Conservation (phyloP, 2,797 vertebrate species). For the Enteromius argenteus region DNA sequence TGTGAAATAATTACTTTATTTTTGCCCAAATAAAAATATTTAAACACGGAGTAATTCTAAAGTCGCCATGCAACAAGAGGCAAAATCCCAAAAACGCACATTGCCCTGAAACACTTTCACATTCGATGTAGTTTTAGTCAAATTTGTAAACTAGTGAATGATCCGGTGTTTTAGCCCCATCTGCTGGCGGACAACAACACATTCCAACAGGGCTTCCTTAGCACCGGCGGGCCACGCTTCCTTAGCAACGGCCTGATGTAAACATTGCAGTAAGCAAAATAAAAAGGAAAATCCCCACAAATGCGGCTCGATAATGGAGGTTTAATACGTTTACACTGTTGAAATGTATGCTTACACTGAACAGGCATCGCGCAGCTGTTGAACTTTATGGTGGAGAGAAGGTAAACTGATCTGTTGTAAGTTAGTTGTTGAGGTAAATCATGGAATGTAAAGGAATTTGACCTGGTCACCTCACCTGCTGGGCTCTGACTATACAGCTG, state of each 20-base stretch:
- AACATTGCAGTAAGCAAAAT: conserved; percentile 59
- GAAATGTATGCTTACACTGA: not conserved
- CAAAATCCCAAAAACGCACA: not conserved
- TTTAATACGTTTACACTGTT: not conserved
- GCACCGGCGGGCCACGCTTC: conserved; percentile 47
- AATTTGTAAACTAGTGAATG: not conserved
- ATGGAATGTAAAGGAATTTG: conserved; percentile 43
- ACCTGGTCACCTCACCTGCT: conserved; percentile 1
- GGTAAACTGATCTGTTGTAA: not conserved
- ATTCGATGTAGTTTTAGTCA: not conserved
- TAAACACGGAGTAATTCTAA: not conserved
- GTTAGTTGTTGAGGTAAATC: not conserved
- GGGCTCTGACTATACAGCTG: not conserved
- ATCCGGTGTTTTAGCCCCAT: conserved; percentile 61
- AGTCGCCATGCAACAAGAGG: not conserved
- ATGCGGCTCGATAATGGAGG: not conserved
- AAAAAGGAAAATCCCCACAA: conserved; percentile 28
- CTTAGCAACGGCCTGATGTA: conserved; percentile 66
- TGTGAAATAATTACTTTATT: not conserved
- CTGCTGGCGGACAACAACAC: conserved; percentile 58
- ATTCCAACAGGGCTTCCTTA: conserved; percentile 33
- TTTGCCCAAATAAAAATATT: not conserved
- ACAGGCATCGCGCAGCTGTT: conserved; percentile 4
- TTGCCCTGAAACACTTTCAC: too few relatives aligned
- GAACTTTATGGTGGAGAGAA: not conserved